phyloP scores from a whole-genome alignment of 2,888 invertebrate species.

The Drosophila picticornis region DNA sequence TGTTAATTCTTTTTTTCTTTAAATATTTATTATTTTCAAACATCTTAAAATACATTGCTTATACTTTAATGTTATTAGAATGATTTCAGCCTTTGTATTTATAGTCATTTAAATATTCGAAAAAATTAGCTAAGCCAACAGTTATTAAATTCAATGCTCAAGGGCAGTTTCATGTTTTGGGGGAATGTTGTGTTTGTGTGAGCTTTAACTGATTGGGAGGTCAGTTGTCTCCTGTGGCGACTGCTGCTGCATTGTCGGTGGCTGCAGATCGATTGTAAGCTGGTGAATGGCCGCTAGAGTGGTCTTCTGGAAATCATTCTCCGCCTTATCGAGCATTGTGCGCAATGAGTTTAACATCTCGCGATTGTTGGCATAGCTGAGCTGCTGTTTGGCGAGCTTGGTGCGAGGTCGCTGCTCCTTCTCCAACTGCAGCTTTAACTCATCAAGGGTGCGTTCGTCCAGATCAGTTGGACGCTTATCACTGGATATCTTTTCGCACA shows the following conservation, averaged over 20 bases:
- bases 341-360: conserved; percentile 62
- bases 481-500: conserved; percentile 48
- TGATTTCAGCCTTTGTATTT: neutral
- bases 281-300: conserved; percentile 70
- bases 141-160: neutral
- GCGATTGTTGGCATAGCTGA: conserved; percentile 58
- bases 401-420: conserved; percentile 28
- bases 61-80: neutral
- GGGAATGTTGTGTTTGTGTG: neutral
- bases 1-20: neutral
- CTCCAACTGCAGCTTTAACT: conserved; percentile 37
- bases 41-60: neutral
- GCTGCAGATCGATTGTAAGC: conserved; percentile 55
- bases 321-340: conserved; percentile 58
- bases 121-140: neutral
- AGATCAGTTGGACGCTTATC: conserved; percentile 58
- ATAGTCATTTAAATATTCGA: neutral
- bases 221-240: neutral
- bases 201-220: neutral
- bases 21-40: neutral
- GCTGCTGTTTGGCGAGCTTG: conserved; percentile 38
- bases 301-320: conserved; percentile 69
- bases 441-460: conserved; percentile 39
- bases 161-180: neutral
- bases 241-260: neutral